Conservation (phyloP, 2,797 vertebrate genomes). For the Pseudochirops cupreus region DNA sequence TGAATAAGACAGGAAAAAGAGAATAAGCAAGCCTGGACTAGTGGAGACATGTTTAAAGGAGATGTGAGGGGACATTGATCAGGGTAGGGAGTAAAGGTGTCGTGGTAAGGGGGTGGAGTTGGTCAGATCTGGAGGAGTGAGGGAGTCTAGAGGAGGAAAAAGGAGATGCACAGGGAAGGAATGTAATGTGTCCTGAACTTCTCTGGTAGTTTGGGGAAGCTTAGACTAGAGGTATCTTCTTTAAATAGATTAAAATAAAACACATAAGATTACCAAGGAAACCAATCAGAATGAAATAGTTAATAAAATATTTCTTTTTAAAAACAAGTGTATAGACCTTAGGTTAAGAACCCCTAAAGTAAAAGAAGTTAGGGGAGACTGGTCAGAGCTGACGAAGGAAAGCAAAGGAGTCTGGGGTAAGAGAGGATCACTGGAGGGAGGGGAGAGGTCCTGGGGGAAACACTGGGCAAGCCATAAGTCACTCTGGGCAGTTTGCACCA, state of each 20-base stretch:
- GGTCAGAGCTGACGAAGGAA: not conserved
- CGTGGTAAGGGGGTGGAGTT: not conserved
- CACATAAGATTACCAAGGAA: not conserved
- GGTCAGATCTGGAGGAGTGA: not conserved
- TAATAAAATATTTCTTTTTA: not conserved
- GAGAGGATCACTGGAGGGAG: not conserved
- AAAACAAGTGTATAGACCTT: not conserved
- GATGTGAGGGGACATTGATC: not conserved
- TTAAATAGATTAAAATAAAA: not conserved
- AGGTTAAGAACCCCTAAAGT: not conserved
- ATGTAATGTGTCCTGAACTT: not conserved
- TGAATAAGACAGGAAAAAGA: not conserved
- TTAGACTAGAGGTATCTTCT: not conserved
- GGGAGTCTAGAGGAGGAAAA: not conserved
- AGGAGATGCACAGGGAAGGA: not conserved
- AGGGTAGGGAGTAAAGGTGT: not conserved
- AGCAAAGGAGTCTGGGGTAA: not conserved
- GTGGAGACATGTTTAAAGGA: not conserved
- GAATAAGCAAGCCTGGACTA: not conserved
- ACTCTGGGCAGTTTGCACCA: conserved; percentile 76
- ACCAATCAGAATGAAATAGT: not conserved
- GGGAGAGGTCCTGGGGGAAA: not conserved
- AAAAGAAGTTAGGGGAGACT: not conserved
- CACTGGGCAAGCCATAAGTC: conserved; percentile 61
- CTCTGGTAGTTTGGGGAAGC: not conserved